Percentiles rank a stretch among this genome's conserved stretches.
These are phyloP conservation scores for Xanthorhoe designata DNA, from an alignment of 2,888 invertebrate species.

Conservation along the genomic window DNA sequence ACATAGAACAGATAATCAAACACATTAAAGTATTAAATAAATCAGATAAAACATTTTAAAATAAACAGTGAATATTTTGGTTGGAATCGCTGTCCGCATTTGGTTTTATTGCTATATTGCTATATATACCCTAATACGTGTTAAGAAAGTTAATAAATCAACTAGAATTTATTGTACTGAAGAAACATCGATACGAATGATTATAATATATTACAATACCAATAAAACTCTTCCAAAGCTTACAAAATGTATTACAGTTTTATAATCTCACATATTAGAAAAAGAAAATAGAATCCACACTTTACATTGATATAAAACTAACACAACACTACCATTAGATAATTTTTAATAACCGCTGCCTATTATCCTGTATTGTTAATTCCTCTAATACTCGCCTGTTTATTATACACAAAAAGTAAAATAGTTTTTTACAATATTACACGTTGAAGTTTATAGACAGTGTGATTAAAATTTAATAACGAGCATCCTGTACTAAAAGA, in stretches of 20 bases:
- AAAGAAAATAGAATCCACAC: not conserved
- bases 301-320: not conserved
- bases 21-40: not conserved
- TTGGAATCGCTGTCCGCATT: too few relatives aligned
- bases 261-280: not conserved
- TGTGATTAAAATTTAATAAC: conserved; percentile 67
- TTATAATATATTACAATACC: too few relatives aligned
- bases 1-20: not conserved
- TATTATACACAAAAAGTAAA: conserved; percentile 32
- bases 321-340: not conserved
- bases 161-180: too few relatives aligned
- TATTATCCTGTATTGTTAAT: conserved; percentile 33
- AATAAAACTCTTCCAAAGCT: not conserved
- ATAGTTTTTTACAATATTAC: conserved; percentile 41
- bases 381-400: conserved; percentile 34
- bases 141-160: too few relatives aligned
- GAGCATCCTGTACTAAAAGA: conserved; percentile 57
- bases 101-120: too few relatives aligned
- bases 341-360: not conserved
- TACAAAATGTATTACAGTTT: not conserved
- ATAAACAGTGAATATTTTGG: too few relatives aligned
- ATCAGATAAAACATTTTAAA: not conserved
- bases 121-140: too few relatives aligned
- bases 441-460: conserved; percentile 45
- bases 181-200: too few relatives aligned